Evolutionary conservation across 2,888 invertebrate species (phyloP), one percentile per base, ranked within the genome.

Genomic region (Ctena decussata): DNA sequence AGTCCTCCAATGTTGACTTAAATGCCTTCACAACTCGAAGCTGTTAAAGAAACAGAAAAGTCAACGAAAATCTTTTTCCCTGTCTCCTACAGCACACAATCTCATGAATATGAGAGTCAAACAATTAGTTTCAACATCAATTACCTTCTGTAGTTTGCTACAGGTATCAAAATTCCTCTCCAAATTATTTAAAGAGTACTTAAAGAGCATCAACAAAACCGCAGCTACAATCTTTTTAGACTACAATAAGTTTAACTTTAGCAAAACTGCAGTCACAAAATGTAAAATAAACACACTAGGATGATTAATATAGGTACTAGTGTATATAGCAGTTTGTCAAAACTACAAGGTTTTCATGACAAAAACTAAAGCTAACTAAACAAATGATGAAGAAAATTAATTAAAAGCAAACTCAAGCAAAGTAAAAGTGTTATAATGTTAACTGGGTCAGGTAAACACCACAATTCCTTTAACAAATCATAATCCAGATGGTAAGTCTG

Each of bases 11-110:
- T 96, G 98, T 99, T 96, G 99, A 99, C 97, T 98, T 99, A 98
- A 99, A 99, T 96, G 99, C 99, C 97, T 99, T 98, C 97, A 99
- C 99, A 97, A 99, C 99, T 97, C 99, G 98, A 97, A 99, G 98
- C 99, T 99, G 99, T 97, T 98, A 98, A 97, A 91, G 87, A 88
- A 65, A 76, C 41, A 76, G 46, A 76, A 39, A 60, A 41, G 41
- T 60, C 76, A 76, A 76, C 76, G 60, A 24, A 65, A 76, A 65
- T 21, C 37, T 49, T 15, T 1, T 30, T 30, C 49, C 2, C n/a
- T n/a, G n/a, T n/a, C n/a, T 27, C 72, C 44, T 21, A 12, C 35
- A 71, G 37, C 49, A 74, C 41, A 46, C 32, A 49, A 44, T 72
- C 72, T 46, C 72, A 44, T 72, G 41, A 44, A 72, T 72, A 27